These are phyloP conservation scores for Aquatica leii DNA, from an alignment of 2,888 invertebrate genomes.

Conservation along the genomic window DNA sequence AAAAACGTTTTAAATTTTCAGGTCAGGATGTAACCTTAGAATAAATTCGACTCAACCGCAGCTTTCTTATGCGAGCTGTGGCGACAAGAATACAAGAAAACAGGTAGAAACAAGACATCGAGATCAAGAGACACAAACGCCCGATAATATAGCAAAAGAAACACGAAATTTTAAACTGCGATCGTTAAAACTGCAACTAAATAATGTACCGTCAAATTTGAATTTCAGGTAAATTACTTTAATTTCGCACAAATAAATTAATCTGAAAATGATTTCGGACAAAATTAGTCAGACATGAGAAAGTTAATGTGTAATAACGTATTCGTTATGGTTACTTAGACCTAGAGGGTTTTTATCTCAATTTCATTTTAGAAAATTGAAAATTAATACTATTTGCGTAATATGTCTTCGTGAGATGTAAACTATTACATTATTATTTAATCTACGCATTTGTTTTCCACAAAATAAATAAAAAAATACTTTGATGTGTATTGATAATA, in stretches of 20 bases:
- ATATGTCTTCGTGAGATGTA: no score
- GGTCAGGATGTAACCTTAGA: constrained; percentile 61
- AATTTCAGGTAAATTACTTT: constrained; percentile 63
- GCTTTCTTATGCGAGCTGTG: constrained; percentile 66
- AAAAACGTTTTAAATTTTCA: constrained; percentile 18
- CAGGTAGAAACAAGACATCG: constrained; percentile 57
- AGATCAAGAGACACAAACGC: constrained; percentile 78
- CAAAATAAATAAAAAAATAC: no score
- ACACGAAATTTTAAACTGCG: constrained; percentile 69
- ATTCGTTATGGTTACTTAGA: no score
- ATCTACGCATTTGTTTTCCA: no score
- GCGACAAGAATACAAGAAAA: constrained; percentile 33
- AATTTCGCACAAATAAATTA: no score
- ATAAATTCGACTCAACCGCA: constrained; percentile 68
- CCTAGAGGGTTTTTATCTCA: background rate
- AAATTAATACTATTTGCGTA: constrained; percentile 5
- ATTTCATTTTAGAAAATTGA: constrained; percentile 3
- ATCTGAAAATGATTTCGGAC: no score
- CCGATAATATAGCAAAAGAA: constrained; percentile 74
- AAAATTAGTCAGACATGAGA: no score
- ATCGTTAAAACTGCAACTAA: constrained; percentile 68
- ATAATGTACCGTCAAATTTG: constrained; percentile 69
- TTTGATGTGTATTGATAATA: no score
- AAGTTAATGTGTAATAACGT: no score
- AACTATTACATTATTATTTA: no score